These are phyloP conservation scores for Heterotis niloticus DNA, from an alignment of 2,113 vertebrate species.

Conservation along the genomic window DNA sequence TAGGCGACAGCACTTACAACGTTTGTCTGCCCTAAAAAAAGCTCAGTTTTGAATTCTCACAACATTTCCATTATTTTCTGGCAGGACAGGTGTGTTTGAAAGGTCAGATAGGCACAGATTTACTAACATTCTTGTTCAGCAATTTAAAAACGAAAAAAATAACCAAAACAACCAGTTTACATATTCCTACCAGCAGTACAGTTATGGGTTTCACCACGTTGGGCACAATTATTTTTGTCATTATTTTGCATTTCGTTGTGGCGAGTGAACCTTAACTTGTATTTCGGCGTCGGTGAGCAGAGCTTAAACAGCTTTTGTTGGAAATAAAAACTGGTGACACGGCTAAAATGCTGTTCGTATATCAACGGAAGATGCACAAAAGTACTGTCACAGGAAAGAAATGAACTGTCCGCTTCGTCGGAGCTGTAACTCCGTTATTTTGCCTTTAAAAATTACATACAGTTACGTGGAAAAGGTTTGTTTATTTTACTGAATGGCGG, in stretches of 20 bases:
- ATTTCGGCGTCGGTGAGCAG: not conserved
- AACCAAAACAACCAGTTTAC: too few species aligned
- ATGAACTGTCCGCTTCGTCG: not conserved
- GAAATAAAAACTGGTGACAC: not conserved
- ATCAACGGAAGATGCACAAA: not conserved
- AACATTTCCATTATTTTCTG: too few species aligned
- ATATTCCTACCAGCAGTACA: not conserved
- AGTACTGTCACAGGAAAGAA: not conserved
- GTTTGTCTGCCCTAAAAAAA: too few species aligned
- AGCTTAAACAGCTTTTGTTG: not conserved
- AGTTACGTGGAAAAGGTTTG: conserved; percentile 19
- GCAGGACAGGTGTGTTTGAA: too few species aligned
- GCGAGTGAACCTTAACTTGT: not conserved
- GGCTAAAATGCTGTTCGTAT: not conserved
- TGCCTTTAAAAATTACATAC: not conserved
- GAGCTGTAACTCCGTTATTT: not conserved
- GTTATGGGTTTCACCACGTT: too few species aligned
- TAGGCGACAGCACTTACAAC: too few species aligned
- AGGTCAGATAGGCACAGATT: too few species aligned
- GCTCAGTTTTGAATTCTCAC: too few species aligned
- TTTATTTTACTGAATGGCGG: conserved; percentile 39
- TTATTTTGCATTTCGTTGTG: not conserved
- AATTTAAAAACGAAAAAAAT: too few species aligned
- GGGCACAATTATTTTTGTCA: too few species aligned
- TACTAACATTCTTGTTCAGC: too few species aligned